Base-by-base conservation (phyloP, 37 sponge, comb jelly and placozoan genomes). In the Amphimedon queenslandica region DNA sequence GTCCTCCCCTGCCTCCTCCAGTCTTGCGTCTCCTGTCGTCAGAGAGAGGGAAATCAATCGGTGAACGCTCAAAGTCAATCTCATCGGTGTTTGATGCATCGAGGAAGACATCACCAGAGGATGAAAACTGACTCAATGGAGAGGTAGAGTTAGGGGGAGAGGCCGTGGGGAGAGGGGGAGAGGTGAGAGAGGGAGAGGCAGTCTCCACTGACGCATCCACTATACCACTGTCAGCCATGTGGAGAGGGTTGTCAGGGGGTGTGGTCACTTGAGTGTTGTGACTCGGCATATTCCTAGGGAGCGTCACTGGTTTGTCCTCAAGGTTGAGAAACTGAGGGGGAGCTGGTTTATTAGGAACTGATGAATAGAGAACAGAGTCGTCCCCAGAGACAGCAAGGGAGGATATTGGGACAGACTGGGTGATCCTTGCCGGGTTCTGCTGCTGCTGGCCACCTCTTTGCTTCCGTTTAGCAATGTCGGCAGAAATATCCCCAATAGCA, bases 51-150 rank as follows among this genome's bases (percentile, higher is more conserved):
- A 25, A 11, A 13, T 47, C 53, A 47, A 47, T 47, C 8, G 27
- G 27, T n/a, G 61, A 60, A 25, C 61, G 23, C 28, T 60, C 61
- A 60, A 60, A 60, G 21, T 60, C 61, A 25, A 60, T 25, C 21
- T 60, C 61, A 11, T 60, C 61, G 28, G 21, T 25, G 5, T 11
- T 11, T 6, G 61, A n/a, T 6, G 61, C 24, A n/a, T 5, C 5
- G 23, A 60, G 28, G 27, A 60, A 60, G 21, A 60, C 61, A 60
- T 60, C 21, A 5, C 21, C 61, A 25, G 61, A 5, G 21, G 27
- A 25, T n/a, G n/a, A n/a, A n/a, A n/a, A n/a, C 21, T 25, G 5
- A 60, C 61, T 60, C 8, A 47, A 13, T 18, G 53, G 13, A 18
- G 8, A 8, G 8, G 8, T 13, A 18, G 8, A 18, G 13, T 47